phyloP scores from a whole-genome alignment of 2,797 vertebrate species.

The Aphelocoma californica region DNA sequence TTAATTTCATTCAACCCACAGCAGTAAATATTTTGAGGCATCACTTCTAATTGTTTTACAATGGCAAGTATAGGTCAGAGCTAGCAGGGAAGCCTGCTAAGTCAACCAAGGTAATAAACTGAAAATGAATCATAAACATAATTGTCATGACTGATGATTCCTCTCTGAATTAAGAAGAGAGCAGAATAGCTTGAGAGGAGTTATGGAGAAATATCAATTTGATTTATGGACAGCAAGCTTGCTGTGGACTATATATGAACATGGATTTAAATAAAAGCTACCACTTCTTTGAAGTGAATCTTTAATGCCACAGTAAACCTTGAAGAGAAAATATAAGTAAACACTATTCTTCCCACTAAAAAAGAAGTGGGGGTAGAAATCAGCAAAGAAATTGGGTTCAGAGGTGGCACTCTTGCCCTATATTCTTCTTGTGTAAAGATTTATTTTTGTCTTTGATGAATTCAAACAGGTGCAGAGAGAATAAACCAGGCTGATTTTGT shows the following conservation, averaged over 20 bases:
- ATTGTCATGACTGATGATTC: not conserved
- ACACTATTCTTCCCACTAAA: not conserved
- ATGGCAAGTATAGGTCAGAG: not conserved
- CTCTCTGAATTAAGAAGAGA: not conserved
- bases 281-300: not conserved
- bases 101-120: not conserved
- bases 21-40: not conserved
- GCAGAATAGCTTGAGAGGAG: not conserved
- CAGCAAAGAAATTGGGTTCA: not conserved
- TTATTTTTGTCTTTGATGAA: not conserved
- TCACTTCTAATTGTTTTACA: not conserved
- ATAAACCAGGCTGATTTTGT: not conserved
- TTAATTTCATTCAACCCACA: not conserved
- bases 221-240: not conserved
- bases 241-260: not conserved
- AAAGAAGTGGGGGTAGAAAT: not conserved
- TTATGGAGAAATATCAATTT: not conserved
- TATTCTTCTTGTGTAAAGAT: not conserved
- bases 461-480: not conserved
- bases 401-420: not conserved
- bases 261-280: not conserved
- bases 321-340: not conserved
- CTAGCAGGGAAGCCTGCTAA: not conserved
- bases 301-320: conserved; percentile 10
- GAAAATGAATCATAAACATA: conserved; percentile 29